A percentile compares a stretch with the other conserved stretches of the same genome.
phyloP scores from a whole-genome alignment of 2,797 vertebrate species.

The Aeoliscus strigatus region DNA sequence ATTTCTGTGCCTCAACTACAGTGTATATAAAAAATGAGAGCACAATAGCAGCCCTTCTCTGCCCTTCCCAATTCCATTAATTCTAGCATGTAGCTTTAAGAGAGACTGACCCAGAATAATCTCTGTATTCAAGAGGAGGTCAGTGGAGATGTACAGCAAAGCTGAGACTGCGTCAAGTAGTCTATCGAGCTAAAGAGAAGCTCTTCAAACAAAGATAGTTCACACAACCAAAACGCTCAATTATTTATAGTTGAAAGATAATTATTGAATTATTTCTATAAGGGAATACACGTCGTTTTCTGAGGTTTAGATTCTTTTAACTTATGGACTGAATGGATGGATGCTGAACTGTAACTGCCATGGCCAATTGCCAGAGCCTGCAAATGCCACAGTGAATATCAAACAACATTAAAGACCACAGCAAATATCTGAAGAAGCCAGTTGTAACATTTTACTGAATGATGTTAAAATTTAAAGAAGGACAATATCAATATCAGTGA shows the following conservation, averaged over 20 bases:
- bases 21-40: slow-evolving; percentile 40
- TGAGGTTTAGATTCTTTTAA: background rate
- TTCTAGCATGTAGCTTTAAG: slow-evolving; percentile 63
- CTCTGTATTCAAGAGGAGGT: slow-evolving; percentile 57
- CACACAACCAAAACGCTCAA: slow-evolving; percentile 12
- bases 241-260: background rate
- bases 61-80: slow-evolving; percentile 53
- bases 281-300: background rate
- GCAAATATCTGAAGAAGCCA: too few relatives aligned
- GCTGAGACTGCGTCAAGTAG: slow-evolving; percentile 39
- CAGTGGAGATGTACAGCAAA: slow-evolving; percentile 43
- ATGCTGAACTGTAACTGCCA: too few relatives aligned
- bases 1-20: slow-evolving; percentile 9
- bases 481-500: too few relatives aligned
- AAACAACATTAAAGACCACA: too few relatives aligned
- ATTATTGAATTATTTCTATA: background rate
- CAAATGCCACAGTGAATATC: too few relatives aligned
- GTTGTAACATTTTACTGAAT: too few relatives aligned
- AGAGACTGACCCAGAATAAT: slow-evolving; percentile 69
- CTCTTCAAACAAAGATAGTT: slow-evolving; percentile 11
- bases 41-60: slow-evolving; percentile 35
- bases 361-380: too few relatives aligned
- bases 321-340: too few relatives aligned
- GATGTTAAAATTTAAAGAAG: too few relatives aligned
- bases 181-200: slow-evolving; percentile 31